Base-by-base conservation (phyloP, 2,797 vertebrate species). In the Micromesistius poutassou region DNA sequence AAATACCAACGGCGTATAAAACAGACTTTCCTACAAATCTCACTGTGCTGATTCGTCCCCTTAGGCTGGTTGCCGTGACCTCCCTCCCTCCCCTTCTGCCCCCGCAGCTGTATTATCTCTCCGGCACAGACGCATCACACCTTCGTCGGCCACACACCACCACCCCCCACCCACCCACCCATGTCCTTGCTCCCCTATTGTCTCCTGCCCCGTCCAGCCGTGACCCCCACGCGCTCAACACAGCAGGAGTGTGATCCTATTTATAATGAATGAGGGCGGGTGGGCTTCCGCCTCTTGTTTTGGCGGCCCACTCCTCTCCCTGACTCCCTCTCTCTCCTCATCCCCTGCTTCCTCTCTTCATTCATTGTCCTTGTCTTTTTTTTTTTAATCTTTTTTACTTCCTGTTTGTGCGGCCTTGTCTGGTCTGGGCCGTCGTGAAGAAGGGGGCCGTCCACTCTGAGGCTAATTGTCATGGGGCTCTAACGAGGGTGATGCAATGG, bases 311-410 rank as follows among this genome's bases (percentile, higher is more conserved):
- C 91, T 84, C 73, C 62, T 77, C 79, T 81, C 79, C 79, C 55
- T 62, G 19, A n/a, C 50, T 25, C 55, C 8, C 55, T 62, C 5
- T 62, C 55, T 62, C 55, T 62, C 55, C 72, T 78, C 68, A 35
- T 6, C 88, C 86, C 91, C 84, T 72, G 72, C 91, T 95, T 95
- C 94, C 94, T 93, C 94, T 93, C 89, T 90, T 91, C 90, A 91
- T 93, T 93, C 78, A 89, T 85, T 87, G 88, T 93, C 91, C 90
- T 91, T 92, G 92, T 9, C n/a, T 62, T 62, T 62, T 62, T 62
- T 35, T 31, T 35, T 35, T 35, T 6, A 6, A 35, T 35, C 33
- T 62, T 93, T 91, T 92, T 89, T 78, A 88, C 89, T 94, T 95
- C 94, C 94, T 95, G 94, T 95, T 95, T 95, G 92, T 88, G 89